Evolutionary conservation across 2,888 invertebrate species (phyloP), one percentile per base, ranked within the genome.

Genomic region (Drosophila incognita): DNA sequence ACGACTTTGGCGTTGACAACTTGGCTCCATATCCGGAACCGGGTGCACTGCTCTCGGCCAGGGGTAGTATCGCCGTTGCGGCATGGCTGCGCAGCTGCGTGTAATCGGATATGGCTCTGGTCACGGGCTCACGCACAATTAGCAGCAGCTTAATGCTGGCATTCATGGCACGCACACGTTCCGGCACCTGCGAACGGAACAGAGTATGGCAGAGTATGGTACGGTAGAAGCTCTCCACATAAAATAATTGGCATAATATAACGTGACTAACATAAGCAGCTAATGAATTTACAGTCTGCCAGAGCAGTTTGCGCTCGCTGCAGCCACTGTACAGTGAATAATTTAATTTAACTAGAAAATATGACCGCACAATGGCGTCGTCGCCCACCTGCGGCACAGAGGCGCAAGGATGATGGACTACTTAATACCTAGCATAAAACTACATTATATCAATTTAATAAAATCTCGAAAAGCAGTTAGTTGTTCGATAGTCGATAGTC

Each of bases 51-150:
- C 76, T 84, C 67, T 87, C 91, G 31, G 92, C 93, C 77, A 92
- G 92, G 62, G 95, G 94, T 7, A 96, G 95, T 76, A 95, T 95
- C 13, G 96, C 96, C 1, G 97, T 96, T 42, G 96, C 96, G 31
- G 97, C 96, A 91, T 97, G 96, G 84, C 96, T 97, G 76, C 97
- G 95, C 84, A 98, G 94, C 93, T 99, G 99, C 27, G 98, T 97
- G 94, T 98, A 99, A 94, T 99, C 99, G 18, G 99, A 99, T 90
- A 99, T 97, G 60, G 98, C 97, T 65, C 99, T 95, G 24, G 97
- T 98, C 64, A 99, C 98, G 4, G 99, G 99, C 93, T 99, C 98
- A 18, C 99, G 95, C 29, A 99, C 97, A 90, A 99, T 98, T 83
- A 99, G 94, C 76, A 99, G 95, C 69, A 99, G 94, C 88, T 98